Base-by-base conservation (phyloP, 2,888 invertebrate species). In the Xestia xanthographa region DNA sequence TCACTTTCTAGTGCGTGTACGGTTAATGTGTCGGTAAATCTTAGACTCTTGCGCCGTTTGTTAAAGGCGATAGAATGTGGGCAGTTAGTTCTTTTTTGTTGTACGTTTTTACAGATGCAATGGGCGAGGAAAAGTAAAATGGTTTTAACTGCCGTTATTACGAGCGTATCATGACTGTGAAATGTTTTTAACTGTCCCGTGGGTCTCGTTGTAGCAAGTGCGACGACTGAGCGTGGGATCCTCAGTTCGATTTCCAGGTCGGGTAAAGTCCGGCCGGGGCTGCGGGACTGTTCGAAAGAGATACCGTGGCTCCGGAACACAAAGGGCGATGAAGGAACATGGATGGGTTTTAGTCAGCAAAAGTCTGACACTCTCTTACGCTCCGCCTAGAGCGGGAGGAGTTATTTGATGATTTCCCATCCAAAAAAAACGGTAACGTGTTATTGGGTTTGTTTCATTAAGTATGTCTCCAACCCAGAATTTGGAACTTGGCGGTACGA, bases 1-100 rank as follows among this genome's bases (percentile, higher is more conserved):
- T 79, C 75, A 77, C 86, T 86, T 86, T 86, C 86, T 77, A 71
- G 77, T 81, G 85, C 85, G 86, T 85, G 83, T 50, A 50, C 53
- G 50, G 67, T 66, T 84, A 80, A 79, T 75, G 74, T 63, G 81
- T 63, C 70, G 38, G 76, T 83, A 80, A 82, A 86, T 86, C 72
- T 75, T n/a, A 22, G 17, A 53, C 69, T 62, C 62, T 69, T 79
- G 66, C 65, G 69, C 43, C 20, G 66, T 76, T 77, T 38, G 60
- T 29, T 66, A 70, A 67, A 77, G 75, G 66, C 58, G 71, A 73
- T 80, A 83, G 70, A 79, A 79, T 83, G 79, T 67, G 58, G 48
- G 14, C 20, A 65, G 60, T 38, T 38, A 29, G 34, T 1, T 68
- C 0, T 73, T 76, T 63, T 71, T 66, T 63, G 17, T 29, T 58